These are phyloP conservation scores for Phrynosoma platyrhinos DNA, from an alignment of 2,113 vertebrate genomes.

Conservation along the genomic window DNA sequence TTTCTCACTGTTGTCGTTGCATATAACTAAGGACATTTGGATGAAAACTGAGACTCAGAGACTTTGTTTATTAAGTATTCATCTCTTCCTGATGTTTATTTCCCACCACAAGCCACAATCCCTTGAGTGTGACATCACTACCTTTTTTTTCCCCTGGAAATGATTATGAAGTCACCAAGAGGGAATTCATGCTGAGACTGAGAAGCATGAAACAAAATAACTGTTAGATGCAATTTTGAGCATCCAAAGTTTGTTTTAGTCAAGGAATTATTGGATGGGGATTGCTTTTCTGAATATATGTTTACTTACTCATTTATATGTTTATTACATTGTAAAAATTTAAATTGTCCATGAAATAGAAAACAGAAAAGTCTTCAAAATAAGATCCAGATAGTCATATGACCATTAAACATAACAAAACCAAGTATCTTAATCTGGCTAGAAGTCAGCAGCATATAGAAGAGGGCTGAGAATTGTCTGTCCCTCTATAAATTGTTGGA, in stretches of 20 bases:
- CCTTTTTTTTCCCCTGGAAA: conserved; percentile 51
- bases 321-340: too few relatives aligned
- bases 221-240: too few relatives aligned
- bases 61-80: conserved; percentile 64
- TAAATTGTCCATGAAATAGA: not conserved
- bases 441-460: too few relatives aligned
- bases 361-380: not conserved
- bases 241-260: not conserved
- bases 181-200: too few relatives aligned
- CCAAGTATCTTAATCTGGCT: not conserved
- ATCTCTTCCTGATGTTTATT: conserved; percentile 64
- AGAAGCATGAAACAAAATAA: too few relatives aligned
- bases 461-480: too few relatives aligned
- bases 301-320: not conserved
- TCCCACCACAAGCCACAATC: conserved; percentile 36
- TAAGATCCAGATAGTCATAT: not conserved
- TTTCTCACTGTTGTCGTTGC: conserved; percentile 52
- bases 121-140: conserved; percentile 44
- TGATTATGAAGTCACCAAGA: conserved; percentile 60
- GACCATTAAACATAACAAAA: not conserved
- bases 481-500: too few relatives aligned
- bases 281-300: not conserved
- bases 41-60: conserved; percentile 66
- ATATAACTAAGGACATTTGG: conserved; percentile 64
- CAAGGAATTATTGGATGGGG: not conserved